Evolutionary conservation across 2,113 vertebrate genomes (phyloP), one percentile per base, ranked within the genome.

Genomic region (Cervus canadensis): DNA sequence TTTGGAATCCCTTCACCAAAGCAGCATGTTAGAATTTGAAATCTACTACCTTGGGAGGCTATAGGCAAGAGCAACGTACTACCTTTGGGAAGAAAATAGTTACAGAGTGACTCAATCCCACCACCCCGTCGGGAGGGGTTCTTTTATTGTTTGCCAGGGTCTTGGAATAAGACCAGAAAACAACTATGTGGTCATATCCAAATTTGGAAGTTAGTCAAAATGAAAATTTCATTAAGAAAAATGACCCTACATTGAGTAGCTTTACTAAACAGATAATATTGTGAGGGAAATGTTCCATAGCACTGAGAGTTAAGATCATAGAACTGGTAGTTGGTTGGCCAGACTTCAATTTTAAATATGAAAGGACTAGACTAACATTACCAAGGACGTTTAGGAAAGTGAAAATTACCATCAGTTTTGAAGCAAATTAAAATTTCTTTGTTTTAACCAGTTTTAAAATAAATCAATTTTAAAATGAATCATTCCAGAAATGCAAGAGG

Each of bases 281-380:
- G 25, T 81, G 7, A 60, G 81, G 33, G 43, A 83, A 45, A 81
- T 26, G 3, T 59, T 30, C 23, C 33, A 60, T 1, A 87, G 2
- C 9, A 33, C 10, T 87, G 30, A 33, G 19, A 87, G 30, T 1
- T 40, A 30, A 86, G 13, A 85, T 89, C 48, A 89, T 6, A 85
- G 48, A 64, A 79, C 64, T 89, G 28, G 43, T 10, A 87, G 78
- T 57, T 71, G 16, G 71, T 52, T 78, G 21, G 1, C 13, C n/a
- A 87, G 14, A 36, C 7, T 93, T 90, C 60, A 33, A 48, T 74
- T 93, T 86, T 67, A 90, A 93, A 93, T 60, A 64, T 30, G 28
- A 71, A 54, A 67, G 15, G 3, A 84, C 6, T 15, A 21, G 56
- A 85, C 50, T 86, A 79, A 57, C 11, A n/a, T 57, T 79, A 84